Conservation (phyloP, 1,140 invertebrate species). For the Diorhabda elongata region DNA sequence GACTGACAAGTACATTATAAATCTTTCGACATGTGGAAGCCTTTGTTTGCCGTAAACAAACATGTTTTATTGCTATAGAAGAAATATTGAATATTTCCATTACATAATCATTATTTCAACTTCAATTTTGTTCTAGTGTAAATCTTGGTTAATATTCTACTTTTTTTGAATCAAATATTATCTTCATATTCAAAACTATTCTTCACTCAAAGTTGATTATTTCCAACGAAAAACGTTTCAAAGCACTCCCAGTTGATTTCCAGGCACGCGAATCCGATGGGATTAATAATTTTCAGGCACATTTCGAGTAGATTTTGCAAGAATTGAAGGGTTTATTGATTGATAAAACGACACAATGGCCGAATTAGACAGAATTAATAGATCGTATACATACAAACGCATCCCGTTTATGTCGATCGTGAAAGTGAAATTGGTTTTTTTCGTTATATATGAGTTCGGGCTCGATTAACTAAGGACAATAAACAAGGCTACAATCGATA, state of each 20-base stretch:
- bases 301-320: not conserved
- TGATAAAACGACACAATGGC: not conserved
- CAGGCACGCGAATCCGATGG: not conserved
- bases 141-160: no score
- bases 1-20: no score
- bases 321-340: constrained; percentile 2
- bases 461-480: not conserved
- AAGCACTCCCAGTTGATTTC: not conserved
- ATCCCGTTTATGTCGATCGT: not conserved
- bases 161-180: no score
- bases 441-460: not conserved
- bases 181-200: no score
- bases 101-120: no score
- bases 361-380: constrained; percentile 1
- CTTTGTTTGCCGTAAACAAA: no score
- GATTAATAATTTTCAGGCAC: not conserved
- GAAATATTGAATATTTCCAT: no score
- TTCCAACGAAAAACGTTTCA: no score
- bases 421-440: constrained; percentile 2
- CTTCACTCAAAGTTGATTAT: no score
- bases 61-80: no score
- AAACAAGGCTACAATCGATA: not conserved
- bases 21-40: no score
- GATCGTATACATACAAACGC: not conserved
- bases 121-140: no score